Conservation (phyloP, 1,140 invertebrate genomes). For the Musca vetustissima region DNA sequence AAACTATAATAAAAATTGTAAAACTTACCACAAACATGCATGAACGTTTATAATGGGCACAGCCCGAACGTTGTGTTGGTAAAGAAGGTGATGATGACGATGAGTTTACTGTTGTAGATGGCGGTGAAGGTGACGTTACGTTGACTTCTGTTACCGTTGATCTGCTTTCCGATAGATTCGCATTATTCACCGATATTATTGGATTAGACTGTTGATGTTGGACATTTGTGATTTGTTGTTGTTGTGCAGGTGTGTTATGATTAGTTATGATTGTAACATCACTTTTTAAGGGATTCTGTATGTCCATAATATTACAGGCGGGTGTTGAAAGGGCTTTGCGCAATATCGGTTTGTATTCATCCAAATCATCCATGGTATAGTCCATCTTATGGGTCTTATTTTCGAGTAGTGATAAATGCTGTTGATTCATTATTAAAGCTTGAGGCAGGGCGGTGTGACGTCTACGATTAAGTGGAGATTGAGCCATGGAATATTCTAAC, state of each 20-base stretch:
- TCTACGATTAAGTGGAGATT: slow-evolving; percentile 13
- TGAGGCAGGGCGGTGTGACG: slow-evolving; percentile 12
- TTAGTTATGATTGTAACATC: slow-evolving; percentile 10
- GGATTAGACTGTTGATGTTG: not conserved
- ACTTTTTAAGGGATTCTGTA: slow-evolving; percentile 4
- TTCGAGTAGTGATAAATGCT: not conserved
- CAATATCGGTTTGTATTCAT: slow-evolving; percentile 3
- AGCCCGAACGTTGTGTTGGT: slow-evolving; percentile 58
- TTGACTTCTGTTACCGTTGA: not conserved
- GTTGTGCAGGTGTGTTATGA: not conserved
- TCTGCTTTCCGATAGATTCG: too few species aligned
- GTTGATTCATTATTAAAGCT: slow-evolving; percentile 13
- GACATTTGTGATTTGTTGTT: not conserved
- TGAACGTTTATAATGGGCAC: slow-evolving; percentile 76
- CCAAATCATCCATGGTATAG: not conserved
- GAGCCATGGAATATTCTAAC: slow-evolving; percentile 6
- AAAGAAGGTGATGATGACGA: not conserved
- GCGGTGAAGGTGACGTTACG: not conserved
- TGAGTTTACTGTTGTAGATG: slow-evolving; percentile 11
- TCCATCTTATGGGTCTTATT: not conserved
- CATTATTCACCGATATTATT: too few species aligned
- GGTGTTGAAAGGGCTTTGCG: slow-evolving; percentile 10
- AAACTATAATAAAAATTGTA: too few species aligned
- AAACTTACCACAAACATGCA: slow-evolving; percentile 80
- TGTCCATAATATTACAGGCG: not conserved